Base-by-base conservation (phyloP, 2,888 invertebrate species). In the Mechanitis mazaeus region DNA sequence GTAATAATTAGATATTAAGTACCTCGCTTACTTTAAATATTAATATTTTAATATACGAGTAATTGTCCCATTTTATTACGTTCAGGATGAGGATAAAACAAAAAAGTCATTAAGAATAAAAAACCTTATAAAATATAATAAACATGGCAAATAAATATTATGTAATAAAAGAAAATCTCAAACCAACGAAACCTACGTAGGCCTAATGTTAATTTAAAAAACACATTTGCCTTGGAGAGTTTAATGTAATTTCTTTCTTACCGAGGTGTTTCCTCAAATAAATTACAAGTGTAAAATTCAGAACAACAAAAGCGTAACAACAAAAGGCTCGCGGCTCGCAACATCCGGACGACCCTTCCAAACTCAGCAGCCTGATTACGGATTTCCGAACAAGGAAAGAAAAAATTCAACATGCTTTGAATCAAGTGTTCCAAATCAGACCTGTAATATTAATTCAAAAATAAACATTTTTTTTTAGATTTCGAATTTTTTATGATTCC, bases 281-380 rank as follows among this genome's bases (percentile, higher is more conserved):
- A 90, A 90, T 90, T 88, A 90, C 89, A 87, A 89, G 89, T 90
- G 90, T 89, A 89, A 89, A 90, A 90, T 89, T 88, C 87, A 85
- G 85, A 89, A 87, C 87, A 90, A 90, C 87, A 89, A 89, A 87
- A 88, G 87, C 80, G 80, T 78, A 85, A 84, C 86, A 89, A 89
- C 87, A 90, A 90, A 89, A 90, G 89, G 85, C 87, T 84, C 84
- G 87, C 83, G 85, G 88, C 85, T 82, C 85, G 79, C 81, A 87
- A 88, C 89, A 87, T 89, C 90, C 89, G 90, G 87, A 78, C 74
- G 87, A 86, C 87, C 89, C 86, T 87, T 85, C 88, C 86, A 85
- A 90, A 90, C 90, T 89, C 89, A 86, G 82, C 83, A 84, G 87
- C 84, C 85, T 87, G 89, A 89, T 90, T 87, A 90, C 88, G 89